Base-by-base conservation (phyloP, 2,888 invertebrate species). In the Rhorus exstirpatorius region DNA sequence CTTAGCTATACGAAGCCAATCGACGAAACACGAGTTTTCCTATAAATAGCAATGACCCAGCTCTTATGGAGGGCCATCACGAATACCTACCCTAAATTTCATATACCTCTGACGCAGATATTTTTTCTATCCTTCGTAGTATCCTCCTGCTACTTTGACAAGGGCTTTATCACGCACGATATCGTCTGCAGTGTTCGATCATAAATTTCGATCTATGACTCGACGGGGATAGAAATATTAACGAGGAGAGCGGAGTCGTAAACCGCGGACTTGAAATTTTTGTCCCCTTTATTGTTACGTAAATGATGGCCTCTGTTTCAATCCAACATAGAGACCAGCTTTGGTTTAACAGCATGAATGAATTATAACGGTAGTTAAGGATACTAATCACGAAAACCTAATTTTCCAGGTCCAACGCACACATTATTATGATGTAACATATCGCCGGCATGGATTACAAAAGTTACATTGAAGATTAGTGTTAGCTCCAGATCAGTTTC, bases 41-140 rank as follows among this genome's bases (percentile, higher is more conserved):
- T 72, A 72, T 61, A 61, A 72, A 72, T 72, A 72, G 61, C 19
- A 49, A 10, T 51, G 60, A 60, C 49, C 60, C 72, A 31, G 61
- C 60, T 72, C 72, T 72, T 72, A 72, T 72, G 49, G 61, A 51
- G 35, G 49, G 60, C 38, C 14, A 49, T 21, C 17, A 17, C 61
- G 41, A 65, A 24, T 26, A 26, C 24, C 12, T 3, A 53, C 24
- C 24, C 24, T 19, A 53, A 53, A 53, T 53, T 51, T 49, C 7
- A 21, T 53, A 24, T 3, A n/a, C 24, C 4, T 24, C 53, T 8
- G 21, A 24, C 24, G 24, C 12, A 12, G 1, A 51, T n/a, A 24
- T 6, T n/a, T 26, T 55, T 14, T 26, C 1, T 55, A n/a, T 55
- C 53, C 53, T 21, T 14, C n/a, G 4, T 41, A 1, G 61, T 19